phyloP scores from a whole-genome alignment of 2,888 invertebrate genomes.

The Pollenia labialis region DNA sequence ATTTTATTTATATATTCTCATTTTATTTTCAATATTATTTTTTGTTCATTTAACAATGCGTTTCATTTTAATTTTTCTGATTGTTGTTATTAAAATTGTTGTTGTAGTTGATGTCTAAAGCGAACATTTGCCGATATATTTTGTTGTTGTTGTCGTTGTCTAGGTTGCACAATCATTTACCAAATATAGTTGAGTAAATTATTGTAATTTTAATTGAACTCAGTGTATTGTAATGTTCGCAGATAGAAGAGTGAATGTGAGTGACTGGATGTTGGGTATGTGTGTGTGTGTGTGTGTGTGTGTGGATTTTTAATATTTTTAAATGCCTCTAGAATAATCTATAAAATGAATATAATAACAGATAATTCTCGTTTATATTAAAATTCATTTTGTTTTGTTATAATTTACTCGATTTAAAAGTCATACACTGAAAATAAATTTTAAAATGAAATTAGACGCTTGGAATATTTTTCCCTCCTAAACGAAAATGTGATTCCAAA shows the following conservation, averaged over 20 bases:
- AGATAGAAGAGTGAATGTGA: slow-evolving; percentile 49
- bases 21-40: slow-evolving; percentile 57
- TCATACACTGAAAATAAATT: slow-evolving; percentile 31
- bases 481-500: too few species aligned
- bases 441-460: too few species aligned
- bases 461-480: too few species aligned
- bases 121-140: slow-evolving; percentile 23
- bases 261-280: slow-evolving; percentile 1
- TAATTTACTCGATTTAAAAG: slow-evolving; percentile 56
- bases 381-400: slow-evolving; percentile 61
- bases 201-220: slow-evolving; percentile 72
- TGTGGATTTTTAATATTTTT: slow-evolving; percentile 38
- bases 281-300: slow-evolving; percentile 8
- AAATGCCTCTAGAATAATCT: slow-evolving; percentile 66
- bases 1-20: slow-evolving; percentile 46
- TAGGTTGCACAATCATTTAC: slow-evolving; percentile 62
- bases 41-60: slow-evolving; percentile 67
- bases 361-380: slow-evolving; percentile 69
- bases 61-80: slow-evolving; percentile 72
- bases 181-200: slow-evolving; percentile 72
- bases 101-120: slow-evolving; percentile 56
- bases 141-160: slow-evolving; percentile 51
- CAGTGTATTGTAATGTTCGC: slow-evolving; percentile 49
- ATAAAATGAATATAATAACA: slow-evolving; percentile 67
- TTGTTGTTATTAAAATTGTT: slow-evolving; percentile 72